Percentiles rank a stretch among this genome's conserved stretches.
These are phyloP conservation scores for Odontomyia ornata DNA, from an alignment of 2,888 invertebrate species.

Conservation along the genomic window DNA sequence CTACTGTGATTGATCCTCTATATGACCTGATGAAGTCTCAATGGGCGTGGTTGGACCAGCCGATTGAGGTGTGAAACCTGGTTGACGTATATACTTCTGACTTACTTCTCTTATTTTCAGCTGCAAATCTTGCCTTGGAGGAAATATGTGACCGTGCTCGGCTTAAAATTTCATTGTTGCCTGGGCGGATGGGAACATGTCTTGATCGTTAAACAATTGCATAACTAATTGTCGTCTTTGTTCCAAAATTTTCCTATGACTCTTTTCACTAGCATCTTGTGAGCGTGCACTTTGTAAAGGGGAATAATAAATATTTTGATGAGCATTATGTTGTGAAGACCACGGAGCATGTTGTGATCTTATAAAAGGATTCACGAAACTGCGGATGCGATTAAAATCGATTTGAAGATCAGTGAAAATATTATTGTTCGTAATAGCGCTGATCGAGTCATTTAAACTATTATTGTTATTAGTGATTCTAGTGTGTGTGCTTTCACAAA, in stretches of 20 bases:
- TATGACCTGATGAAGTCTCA: too few relatives aligned
- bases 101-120: too few relatives aligned
- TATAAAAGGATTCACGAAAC: slow-evolving; percentile 34
- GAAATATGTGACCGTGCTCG: slow-evolving; percentile 91
- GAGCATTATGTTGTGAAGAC: background rate
- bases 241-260: too few relatives aligned
- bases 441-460: background rate
- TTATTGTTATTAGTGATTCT: slow-evolving; percentile 32
- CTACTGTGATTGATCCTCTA: too few relatives aligned
- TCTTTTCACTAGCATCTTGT: too few relatives aligned
- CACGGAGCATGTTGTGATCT: slow-evolving; percentile 9
- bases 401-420: background rate
- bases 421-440: slow-evolving; percentile 26
- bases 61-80: slow-evolving; percentile 76
- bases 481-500: slow-evolving; percentile 24
- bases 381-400: slow-evolving; percentile 18
- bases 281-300: slow-evolving; percentile 67
- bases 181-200: slow-evolving; percentile 90
- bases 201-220: slow-evolving; percentile 91
- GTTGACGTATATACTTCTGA: too few relatives aligned
- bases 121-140: slow-evolving; percentile 90
- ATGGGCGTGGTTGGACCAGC: too few relatives aligned
- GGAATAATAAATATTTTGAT: slow-evolving; percentile 20
- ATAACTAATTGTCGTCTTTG: slow-evolving; percentile 92
- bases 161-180: slow-evolving; percentile 88